Percentiles rank a stretch among this genome's conserved stretches.
phyloP scores from a whole-genome alignment of 2,797 vertebrate species.

The Petrocephalus schoutedeni region DNA sequence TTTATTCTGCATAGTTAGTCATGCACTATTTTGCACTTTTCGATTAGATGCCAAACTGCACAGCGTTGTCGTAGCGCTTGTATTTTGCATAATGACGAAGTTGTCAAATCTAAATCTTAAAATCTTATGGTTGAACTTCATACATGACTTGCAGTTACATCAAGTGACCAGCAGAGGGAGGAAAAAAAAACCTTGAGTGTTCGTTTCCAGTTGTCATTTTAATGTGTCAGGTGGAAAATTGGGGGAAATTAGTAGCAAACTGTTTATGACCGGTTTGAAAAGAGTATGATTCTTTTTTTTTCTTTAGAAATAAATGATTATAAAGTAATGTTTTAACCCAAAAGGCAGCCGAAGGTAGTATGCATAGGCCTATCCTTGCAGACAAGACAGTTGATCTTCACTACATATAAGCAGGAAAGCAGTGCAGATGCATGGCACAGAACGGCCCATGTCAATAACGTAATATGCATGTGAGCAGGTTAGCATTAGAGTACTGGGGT shows the following conservation, averaged over 20 bases:
- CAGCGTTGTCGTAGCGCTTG: not conserved
- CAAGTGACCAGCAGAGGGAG: slow-evolving; percentile 39
- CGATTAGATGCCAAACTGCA: not conserved
- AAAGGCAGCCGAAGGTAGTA: not conserved
- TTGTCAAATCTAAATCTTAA: not conserved
- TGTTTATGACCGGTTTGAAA: not conserved
- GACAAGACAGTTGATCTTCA: not conserved
- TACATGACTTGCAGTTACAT: slow-evolving; percentile 29
- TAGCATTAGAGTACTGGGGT: not conserved
- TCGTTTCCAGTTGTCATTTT: not conserved
- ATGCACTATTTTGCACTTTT: not conserved
- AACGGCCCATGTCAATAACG: not conserved
- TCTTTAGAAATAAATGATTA: not conserved
- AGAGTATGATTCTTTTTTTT: not conserved
- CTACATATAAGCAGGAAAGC: not conserved
- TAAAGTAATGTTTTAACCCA: not conserved
- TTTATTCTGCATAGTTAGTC: not conserved
- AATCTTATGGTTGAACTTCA: not conserved
- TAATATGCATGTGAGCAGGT: not conserved
- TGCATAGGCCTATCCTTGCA: not conserved
- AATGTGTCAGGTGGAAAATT: not conserved
- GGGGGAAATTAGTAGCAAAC: not conserved
- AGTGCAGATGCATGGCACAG: no score
- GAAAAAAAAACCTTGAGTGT: not conserved
- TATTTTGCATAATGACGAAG: not conserved